phyloP scores from a whole-genome alignment of 35 echinoderm and acorn worm species.

The Ptychodera flava region DNA sequence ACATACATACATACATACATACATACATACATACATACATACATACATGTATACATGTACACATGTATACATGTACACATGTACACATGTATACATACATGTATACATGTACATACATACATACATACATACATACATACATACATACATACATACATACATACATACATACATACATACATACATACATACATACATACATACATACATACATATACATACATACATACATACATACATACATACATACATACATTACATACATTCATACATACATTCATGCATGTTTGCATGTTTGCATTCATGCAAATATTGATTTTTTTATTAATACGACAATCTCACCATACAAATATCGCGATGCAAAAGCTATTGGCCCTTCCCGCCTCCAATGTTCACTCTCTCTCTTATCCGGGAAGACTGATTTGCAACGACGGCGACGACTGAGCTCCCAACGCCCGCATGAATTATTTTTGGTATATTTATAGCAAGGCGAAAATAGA shows the following conservation, averaged over 20 bases:
- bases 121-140: conserved; percentile 2
- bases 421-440: no score
- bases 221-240: conserved; percentile 2
- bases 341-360: no score
- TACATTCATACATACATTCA: background rate
- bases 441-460: no score
- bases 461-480: no score
- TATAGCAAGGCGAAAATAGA: no score
- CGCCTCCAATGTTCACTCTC: no score
- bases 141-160: conserved; percentile 2
- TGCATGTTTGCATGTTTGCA: background rate
- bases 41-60: background rate
- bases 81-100: background rate
- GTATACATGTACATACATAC: background rate
- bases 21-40: background rate
- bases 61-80: background rate
- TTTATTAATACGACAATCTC: no score
- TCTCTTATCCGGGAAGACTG: no score
- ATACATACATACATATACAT: background rate
- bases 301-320: background rate
- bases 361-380: no score
- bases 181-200: conserved; percentile 2
- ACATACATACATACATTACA: conserved; percentile 2
- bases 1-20: background rate
- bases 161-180: conserved; percentile 2